Conservation (phyloP, 2,113 vertebrate species). For the Dromaius novaehollandiae region DNA sequence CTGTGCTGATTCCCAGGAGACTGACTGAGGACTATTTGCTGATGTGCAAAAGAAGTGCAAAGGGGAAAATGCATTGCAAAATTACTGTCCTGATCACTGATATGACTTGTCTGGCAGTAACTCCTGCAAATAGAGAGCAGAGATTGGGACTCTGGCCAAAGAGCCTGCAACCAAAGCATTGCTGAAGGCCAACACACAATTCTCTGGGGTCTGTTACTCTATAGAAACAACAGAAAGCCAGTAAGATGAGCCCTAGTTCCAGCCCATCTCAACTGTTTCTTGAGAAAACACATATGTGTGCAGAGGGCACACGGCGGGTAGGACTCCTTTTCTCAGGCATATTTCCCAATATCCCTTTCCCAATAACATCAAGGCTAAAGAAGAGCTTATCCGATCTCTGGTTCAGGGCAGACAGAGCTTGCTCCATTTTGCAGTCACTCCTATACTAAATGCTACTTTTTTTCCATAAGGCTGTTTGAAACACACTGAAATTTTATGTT, state of each 20-base stretch:
- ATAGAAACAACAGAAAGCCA: background rate
- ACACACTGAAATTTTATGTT: background rate
- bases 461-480: background rate
- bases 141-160: background rate
- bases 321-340: background rate
- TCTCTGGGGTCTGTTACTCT: background rate
- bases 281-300: background rate
- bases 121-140: background rate
- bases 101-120: background rate
- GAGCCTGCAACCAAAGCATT: background rate
- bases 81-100: background rate
- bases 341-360: background rate
- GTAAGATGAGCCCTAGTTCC: background rate
- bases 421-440: background rate
- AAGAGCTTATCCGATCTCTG: background rate
- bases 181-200: background rate
- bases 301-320: background rate
- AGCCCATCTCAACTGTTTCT: background rate
- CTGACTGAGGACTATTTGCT: background rate
- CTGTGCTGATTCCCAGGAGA: background rate
- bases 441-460: background rate
- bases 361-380: background rate
- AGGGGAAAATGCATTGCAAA: background rate
- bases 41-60: background rate
- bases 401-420: background rate